phyloP scores from a whole-genome alignment of 2,888 invertebrate genomes.

The Eristalinus sepulchralis region DNA sequence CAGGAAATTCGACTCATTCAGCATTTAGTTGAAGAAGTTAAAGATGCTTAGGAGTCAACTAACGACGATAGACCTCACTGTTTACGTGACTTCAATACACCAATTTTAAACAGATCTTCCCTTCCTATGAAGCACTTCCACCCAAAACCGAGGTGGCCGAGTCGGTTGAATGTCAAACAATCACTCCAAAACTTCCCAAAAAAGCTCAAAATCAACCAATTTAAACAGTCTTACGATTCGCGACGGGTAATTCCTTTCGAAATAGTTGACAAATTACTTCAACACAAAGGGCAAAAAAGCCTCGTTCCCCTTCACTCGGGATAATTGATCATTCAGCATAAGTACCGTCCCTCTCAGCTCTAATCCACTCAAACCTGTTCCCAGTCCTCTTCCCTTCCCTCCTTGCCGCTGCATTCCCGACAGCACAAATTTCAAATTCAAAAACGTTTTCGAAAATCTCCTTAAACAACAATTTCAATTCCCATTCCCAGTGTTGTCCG shows the following conservation, averaged over 20 bases:
- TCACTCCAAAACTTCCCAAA: too few relatives aligned
- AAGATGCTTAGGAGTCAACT: too few relatives aligned
- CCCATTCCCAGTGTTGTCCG: not conserved
- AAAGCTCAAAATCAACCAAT: too few relatives aligned
- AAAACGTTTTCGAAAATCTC: not conserved
- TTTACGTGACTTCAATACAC: too few relatives aligned
- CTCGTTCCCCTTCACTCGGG: not conserved
- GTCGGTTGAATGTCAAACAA: too few relatives aligned
- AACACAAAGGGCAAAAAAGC: not conserved
- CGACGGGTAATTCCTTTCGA: not conserved
- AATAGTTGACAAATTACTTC: not conserved
- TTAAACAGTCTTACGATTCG: too few relatives aligned
- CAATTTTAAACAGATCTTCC: too few relatives aligned
- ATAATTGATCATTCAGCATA: slow-evolving; percentile 30
- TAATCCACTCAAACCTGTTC: slow-evolving; percentile 58
- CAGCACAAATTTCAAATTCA: not conserved
- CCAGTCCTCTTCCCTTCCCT: not conserved
- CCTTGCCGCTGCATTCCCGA: not conserved
- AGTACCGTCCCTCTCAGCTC: slow-evolving; percentile 18
- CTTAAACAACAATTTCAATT: slow-evolving; percentile 1
- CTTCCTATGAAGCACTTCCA: too few relatives aligned
- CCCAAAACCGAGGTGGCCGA: too few relatives aligned
- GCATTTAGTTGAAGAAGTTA: too few relatives aligned
- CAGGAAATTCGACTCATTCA: too few relatives aligned
- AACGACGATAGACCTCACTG: too few relatives aligned